phyloP scores from a whole-genome alignment of 2,888 invertebrate genomes.

The Pharmacophagus antenor region DNA sequence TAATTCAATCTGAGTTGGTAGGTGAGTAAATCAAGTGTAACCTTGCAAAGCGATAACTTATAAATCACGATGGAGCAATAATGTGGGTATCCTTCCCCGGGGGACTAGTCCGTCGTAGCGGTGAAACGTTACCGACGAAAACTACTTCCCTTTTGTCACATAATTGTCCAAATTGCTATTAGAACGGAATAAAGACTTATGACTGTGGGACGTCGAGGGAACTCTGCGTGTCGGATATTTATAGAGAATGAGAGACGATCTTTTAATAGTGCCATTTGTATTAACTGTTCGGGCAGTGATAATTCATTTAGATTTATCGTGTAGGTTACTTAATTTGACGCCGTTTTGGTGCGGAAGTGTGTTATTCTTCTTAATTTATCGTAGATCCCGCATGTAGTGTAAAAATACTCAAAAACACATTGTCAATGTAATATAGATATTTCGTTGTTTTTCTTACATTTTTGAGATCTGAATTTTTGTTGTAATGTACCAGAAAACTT shows the following conservation, averaged over 20 bases:
- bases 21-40: slow-evolving; percentile 35
- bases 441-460: neutral
- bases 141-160: slow-evolving; percentile 78
- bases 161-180: slow-evolving; percentile 80
- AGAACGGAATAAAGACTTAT: slow-evolving; percentile 80
- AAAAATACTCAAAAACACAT: too few species aligned
- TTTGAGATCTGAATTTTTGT: neutral
- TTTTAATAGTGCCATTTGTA: slow-evolving; percentile 71
- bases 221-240: slow-evolving; percentile 40
- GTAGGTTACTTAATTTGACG: slow-evolving; percentile 31
- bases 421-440: neutral
- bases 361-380: neutral
- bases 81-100: slow-evolving; percentile 63
- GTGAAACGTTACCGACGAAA: slow-evolving; percentile 65
- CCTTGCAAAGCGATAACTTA: slow-evolving; percentile 51
- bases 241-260: slow-evolving; percentile 61
- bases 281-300: slow-evolving; percentile 38
- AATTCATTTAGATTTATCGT: slow-evolving; percentile 13
- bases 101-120: slow-evolving; percentile 44
- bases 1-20: neutral
- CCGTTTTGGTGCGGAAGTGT: slow-evolving; percentile 10
- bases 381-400: too few species aligned
- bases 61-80: slow-evolving; percentile 76
- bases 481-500: too few species aligned
- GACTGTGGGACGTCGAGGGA: slow-evolving; percentile 48